Percentiles rank a stretch among this genome's conserved stretches.
These are phyloP conservation scores for Drosophila obscura DNA, from an alignment of 1,140 invertebrate species.

Conservation along the genomic window DNA sequence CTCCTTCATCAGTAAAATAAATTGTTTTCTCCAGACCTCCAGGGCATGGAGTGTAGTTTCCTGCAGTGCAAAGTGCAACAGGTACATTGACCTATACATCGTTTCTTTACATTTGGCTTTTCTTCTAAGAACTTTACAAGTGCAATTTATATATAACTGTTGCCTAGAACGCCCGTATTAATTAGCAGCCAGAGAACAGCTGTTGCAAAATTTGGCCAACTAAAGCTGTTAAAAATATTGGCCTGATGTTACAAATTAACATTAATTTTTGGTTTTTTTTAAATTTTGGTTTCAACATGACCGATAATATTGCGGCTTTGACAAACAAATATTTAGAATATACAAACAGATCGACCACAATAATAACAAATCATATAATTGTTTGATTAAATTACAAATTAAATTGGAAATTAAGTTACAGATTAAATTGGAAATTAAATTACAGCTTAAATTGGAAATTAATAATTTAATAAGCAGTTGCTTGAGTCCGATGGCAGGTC, in stretches of 20 bases:
- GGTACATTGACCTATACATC: neutral
- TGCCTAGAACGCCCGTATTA: slow-evolving; percentile 17
- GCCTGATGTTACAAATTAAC: slow-evolving; percentile 44
- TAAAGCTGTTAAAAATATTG: slow-evolving; percentile 18
- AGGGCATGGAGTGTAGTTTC: no score
- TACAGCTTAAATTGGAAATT: neutral
- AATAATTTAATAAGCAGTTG: no score
- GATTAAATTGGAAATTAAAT: no score
- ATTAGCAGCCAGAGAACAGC: slow-evolving; percentile 18
- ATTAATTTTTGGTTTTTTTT: slow-evolving; percentile 31
- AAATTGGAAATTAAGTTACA: no score
- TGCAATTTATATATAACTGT: slow-evolving; percentile 14
- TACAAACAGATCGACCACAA: slow-evolving; percentile 16
- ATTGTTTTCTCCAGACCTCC: no score
- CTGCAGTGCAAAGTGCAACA: no score
- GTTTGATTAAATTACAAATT: no score
- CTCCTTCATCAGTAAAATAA: no score
- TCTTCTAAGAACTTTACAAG: slow-evolving; percentile 17
- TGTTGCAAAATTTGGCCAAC: neutral
- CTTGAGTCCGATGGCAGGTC: no score
- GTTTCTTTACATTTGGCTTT: slow-evolving; percentile 8
- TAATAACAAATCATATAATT: slow-evolving; percentile 2
- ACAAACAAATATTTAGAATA: slow-evolving; percentile 23
- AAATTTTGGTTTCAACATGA: slow-evolving; percentile 28
- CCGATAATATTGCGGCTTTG: slow-evolving; percentile 8